phyloP scores from a whole-genome alignment of 2,113 vertebrate genomes.

The Castor canadensis region DNA sequence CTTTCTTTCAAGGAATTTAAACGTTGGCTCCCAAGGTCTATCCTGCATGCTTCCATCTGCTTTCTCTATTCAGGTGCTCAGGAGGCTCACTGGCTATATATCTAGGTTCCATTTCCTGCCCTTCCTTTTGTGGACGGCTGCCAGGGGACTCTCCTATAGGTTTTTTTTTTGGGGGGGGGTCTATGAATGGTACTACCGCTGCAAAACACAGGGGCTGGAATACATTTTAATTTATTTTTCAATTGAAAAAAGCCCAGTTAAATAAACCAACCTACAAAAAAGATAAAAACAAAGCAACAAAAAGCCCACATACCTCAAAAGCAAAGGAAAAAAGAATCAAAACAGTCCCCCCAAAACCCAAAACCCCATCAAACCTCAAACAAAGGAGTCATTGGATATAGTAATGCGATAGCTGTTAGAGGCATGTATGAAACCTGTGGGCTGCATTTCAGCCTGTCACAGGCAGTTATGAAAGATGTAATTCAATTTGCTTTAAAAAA shows the following conservation, averaged over 20 bases:
- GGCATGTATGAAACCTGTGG: slow-evolving; percentile 82
- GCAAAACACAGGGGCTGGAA: slow-evolving; percentile 27
- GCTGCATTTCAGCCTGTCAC: slow-evolving; percentile 83
- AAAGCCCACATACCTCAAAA: slow-evolving; percentile 66
- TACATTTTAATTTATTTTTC: slow-evolving; percentile 49
- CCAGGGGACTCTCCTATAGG: slow-evolving; percentile 48
- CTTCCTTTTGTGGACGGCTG: slow-evolving; percentile 59
- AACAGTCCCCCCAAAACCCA: background rate
- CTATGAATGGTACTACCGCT: slow-evolving; percentile 9
- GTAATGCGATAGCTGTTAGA: slow-evolving; percentile 80
- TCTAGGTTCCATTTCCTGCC: slow-evolving; percentile 55
- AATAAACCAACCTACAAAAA: slow-evolving; percentile 54
- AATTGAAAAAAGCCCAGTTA: slow-evolving; percentile 48
- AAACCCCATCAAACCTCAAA: slow-evolving; percentile 53
- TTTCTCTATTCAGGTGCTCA: slow-evolving; percentile 30
- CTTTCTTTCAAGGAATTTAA: slow-evolving; percentile 70
- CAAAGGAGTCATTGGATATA: slow-evolving; percentile 82
- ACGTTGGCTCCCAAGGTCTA: slow-evolving; percentile 48
- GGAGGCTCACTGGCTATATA: slow-evolving; percentile 39
- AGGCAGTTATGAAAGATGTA: slow-evolving; percentile 85
- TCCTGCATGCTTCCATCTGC: slow-evolving; percentile 48
- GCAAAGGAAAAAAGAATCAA: slow-evolving; percentile 49
- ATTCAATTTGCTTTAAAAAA: slow-evolving; percentile 83
- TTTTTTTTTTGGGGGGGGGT: slow-evolving; percentile 19
- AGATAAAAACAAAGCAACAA: slow-evolving; percentile 63